These are phyloP conservation scores for Phasia obesa DNA, from an alignment of 2,888 invertebrate genomes.

Conservation along the genomic window DNA sequence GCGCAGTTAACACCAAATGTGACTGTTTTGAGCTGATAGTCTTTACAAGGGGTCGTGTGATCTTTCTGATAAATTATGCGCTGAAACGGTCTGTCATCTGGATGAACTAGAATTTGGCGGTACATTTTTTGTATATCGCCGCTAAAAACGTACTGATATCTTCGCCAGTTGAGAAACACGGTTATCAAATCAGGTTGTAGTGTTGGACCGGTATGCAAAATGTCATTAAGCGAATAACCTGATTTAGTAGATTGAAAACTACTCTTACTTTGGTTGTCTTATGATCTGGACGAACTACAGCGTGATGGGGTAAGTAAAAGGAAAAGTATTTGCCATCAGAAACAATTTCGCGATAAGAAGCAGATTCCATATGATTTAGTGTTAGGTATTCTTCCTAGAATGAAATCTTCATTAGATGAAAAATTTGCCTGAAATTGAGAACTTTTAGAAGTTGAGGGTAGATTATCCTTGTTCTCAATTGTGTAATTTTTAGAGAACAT, in stretches of 20 bases:
- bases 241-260: conserved; percentile 69
- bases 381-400: too few species aligned
- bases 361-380: too few species aligned
- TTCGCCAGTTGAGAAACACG: conserved; percentile 48
- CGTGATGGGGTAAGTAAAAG: conserved; percentile 64
- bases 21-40: too few species aligned
- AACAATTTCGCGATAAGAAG: conserved; percentile 16
- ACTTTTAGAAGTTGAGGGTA: background rate
- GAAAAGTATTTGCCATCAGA: conserved; percentile 28
- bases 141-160: conserved; percentile 61
- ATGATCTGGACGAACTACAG: conserved; percentile 52
- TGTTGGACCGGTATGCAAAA: conserved; percentile 55
- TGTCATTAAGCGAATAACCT: conserved; percentile 67
- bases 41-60: too few species aligned
- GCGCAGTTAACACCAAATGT: too few species aligned
- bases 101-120: conserved; percentile 61
- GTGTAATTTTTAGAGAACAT: background rate
- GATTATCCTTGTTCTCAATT: background rate
- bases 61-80: too few species aligned
- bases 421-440: background rate
- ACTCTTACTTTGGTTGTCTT: conserved; percentile 64
- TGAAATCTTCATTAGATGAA: background rate
- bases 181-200: conserved; percentile 63
- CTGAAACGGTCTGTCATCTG: conserved; percentile 14
- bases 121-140: conserved; percentile 71